A percentile compares a stretch with the other conserved stretches of the same genome.
phyloP scores from a whole-genome alignment of 37 sponge, comb jelly and placozoan species.

The Eunapius fragilis region DNA sequence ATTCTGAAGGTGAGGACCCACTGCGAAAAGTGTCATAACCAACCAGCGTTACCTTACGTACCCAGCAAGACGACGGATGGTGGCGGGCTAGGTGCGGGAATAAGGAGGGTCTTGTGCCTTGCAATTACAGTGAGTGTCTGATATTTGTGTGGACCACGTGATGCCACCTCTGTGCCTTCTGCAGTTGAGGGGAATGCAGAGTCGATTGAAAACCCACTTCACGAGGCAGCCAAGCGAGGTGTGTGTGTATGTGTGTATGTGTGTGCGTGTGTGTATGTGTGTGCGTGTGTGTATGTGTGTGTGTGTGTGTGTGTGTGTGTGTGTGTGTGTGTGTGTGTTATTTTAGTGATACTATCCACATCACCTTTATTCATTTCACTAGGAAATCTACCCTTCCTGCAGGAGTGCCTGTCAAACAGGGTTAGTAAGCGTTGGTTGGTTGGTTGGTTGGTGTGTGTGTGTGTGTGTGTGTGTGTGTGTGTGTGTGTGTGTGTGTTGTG shows the following conservation, averaged over 20 bases:
- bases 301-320: background rate
- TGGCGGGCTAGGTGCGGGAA: constrained; percentile 78
- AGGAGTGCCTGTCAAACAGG: constrained; percentile 90
- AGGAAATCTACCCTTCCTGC: constrained; percentile 89
- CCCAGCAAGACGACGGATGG: constrained; percentile 90
- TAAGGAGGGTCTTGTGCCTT: constrained; percentile 87
- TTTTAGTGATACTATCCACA: background rate
- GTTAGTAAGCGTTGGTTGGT: constrained; percentile 6
- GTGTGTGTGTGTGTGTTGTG: background rate
- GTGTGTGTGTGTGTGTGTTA: background rate
- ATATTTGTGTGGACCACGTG: background rate
- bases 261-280: background rate
- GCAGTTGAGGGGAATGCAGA: constrained; percentile 85
- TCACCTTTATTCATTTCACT: background rate
- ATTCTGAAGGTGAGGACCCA: constrained; percentile 71
- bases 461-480: background rate
- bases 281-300: background rate
- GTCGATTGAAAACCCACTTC: constrained; percentile 93
- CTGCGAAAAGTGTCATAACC: background rate
- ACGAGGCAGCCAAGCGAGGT: constrained; percentile 97
- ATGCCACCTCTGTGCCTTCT: background rate
- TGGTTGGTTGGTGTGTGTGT: background rate
- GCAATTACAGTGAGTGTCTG: constrained; percentile 82
- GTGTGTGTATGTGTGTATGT: background rate
- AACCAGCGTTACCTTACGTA: background rate